These are phyloP conservation scores for Phalanger gymnotis DNA, from an alignment of 2,797 vertebrate species.

Conservation along the genomic window DNA sequence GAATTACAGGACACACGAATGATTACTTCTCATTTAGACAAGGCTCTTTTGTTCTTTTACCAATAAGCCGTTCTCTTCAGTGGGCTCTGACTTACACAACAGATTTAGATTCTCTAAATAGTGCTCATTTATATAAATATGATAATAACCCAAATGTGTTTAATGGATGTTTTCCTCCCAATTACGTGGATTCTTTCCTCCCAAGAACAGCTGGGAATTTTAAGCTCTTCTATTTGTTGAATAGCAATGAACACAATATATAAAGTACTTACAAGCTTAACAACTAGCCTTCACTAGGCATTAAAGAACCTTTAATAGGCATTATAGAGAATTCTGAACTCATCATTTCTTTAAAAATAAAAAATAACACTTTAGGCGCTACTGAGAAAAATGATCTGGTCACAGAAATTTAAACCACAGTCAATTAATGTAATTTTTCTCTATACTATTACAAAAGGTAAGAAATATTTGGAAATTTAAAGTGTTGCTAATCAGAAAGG, in stretches of 20 bases:
- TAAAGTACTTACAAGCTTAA: background rate
- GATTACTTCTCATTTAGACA: background rate
- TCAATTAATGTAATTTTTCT: slow-evolving; percentile 22
- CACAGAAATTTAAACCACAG: slow-evolving; percentile 36
- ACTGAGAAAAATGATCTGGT: slow-evolving; percentile 16
- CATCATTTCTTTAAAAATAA: slow-evolving; percentile 2
- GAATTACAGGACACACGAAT: background rate
- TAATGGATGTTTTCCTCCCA: background rate
- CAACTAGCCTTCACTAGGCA: background rate
- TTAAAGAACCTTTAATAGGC: background rate
- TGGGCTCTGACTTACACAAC: background rate
- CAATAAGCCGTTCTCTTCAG: background rate
- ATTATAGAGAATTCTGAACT: slow-evolving; percentile 1
- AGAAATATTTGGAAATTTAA: background rate
- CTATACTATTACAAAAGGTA: background rate
- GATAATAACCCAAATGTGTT: background rate
- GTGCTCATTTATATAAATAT: background rate
- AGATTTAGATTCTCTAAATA: background rate
- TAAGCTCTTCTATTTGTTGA: background rate
- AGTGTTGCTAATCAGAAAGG: slow-evolving; percentile 29
- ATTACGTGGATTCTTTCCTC: background rate
- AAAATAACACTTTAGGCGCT: slow-evolving; percentile 7
- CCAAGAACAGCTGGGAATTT: background rate
- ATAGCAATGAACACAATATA: background rate
- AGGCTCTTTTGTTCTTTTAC: background rate